Percentiles rank a stretch among this genome's conserved stretches.
Conservation (phyloP, 2,113 vertebrate genomes). For the Ictidomys tridecemlineatus region DNA sequence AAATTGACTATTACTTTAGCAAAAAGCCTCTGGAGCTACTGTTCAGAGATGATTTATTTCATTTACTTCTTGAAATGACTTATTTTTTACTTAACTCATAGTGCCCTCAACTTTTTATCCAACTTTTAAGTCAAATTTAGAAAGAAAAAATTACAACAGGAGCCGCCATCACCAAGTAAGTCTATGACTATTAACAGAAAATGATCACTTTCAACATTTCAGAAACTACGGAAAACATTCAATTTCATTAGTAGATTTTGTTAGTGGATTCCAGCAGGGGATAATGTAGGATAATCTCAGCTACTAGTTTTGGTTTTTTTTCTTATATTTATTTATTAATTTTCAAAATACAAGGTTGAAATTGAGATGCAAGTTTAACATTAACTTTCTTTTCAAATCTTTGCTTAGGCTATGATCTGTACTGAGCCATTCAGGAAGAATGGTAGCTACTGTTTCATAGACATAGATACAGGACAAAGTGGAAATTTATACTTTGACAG, state of each 20-base stretch:
- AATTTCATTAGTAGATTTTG: background rate
- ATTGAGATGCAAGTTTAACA: background rate
- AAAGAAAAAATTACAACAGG: background rate
- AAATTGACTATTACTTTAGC: slow-evolving; percentile 4
- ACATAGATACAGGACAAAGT: background rate
- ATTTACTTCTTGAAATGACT: slow-evolving; percentile 47
- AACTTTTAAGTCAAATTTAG: slow-evolving; percentile 10
- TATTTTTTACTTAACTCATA: slow-evolving; percentile 14
- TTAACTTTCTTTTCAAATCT: background rate
- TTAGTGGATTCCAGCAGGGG: background rate
- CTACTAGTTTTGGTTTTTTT: background rate
- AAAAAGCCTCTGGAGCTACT: background rate
- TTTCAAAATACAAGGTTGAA: background rate
- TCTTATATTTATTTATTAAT: background rate
- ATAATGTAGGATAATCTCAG: background rate
- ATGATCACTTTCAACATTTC: background rate
- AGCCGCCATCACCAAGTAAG: rapidly evolving
- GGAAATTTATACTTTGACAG: slow-evolving; percentile 2
- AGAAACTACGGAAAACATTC: background rate
- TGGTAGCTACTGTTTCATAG: background rate
- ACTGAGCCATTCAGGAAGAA: background rate
- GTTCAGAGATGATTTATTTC: slow-evolving; percentile 7
- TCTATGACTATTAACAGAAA: background rate
- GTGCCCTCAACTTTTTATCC: background rate
- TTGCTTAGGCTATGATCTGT: background rate